These are phyloP conservation scores for Labroides dimidiatus DNA, from an alignment of 2,797 vertebrate genomes.

Conservation along the genomic window DNA sequence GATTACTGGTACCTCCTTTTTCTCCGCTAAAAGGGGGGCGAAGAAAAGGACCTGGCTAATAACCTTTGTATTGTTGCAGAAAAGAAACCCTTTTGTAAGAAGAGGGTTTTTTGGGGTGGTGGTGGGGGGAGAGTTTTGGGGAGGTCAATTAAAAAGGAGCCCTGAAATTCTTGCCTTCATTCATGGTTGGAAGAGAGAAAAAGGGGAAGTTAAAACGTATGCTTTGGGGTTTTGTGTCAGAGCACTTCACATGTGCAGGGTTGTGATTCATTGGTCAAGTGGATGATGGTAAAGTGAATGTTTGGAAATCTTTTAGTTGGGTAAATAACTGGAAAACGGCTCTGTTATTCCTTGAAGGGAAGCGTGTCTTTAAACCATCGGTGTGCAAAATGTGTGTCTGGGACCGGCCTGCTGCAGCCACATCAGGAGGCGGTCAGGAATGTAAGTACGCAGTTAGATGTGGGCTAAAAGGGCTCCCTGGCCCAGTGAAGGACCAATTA, in stretches of 20 bases:
- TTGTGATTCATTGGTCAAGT: conserved; percentile 68
- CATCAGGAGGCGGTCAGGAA: conserved; percentile 50
- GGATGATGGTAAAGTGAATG: conserved; percentile 32
- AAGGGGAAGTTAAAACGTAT: conserved; percentile 73
- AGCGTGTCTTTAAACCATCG: conserved; percentile 25
- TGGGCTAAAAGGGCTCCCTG: conserved; percentile 53
- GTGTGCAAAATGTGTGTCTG: conserved; percentile 5
- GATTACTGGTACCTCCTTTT: conserved; percentile 87
- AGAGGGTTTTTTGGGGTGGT: conserved; percentile 62
- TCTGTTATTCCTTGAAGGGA: not conserved
- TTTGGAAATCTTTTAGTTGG: conserved; percentile 49
- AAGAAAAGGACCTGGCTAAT: conserved; percentile 85
- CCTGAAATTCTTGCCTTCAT: conserved; percentile 84
- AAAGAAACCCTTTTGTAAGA: conserved; percentile 85
- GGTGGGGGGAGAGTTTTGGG: conserved; percentile 62
- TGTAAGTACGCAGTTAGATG: conserved; percentile 59
- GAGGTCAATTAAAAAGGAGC: conserved; percentile 81
- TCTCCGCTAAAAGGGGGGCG: conserved; percentile 69
- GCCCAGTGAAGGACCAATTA: conserved; percentile 56
- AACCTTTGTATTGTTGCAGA: conserved; percentile 85
- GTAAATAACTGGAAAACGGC: conserved; percentile 37
- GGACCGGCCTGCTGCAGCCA: conserved; percentile 36
- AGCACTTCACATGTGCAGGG: conserved; percentile 46
- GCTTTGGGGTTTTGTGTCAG: conserved; percentile 61
- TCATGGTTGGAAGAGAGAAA: conserved; percentile 62